Conservation (phyloP, 1,140 invertebrate species). For the Drosophila sp. region DNA sequence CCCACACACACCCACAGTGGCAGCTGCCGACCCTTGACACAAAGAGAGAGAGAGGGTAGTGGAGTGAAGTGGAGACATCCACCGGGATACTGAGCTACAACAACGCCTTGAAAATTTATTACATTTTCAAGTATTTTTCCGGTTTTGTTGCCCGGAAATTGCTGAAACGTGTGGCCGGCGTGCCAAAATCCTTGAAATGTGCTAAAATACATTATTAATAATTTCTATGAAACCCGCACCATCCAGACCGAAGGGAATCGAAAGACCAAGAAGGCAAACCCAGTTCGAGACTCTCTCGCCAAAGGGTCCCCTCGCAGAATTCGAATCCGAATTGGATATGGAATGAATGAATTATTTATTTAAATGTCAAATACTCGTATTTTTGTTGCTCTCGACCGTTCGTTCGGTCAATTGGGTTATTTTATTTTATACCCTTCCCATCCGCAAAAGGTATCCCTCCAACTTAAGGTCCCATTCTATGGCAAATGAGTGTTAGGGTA, state of each 20-base stretch:
- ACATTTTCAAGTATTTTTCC: conserved; percentile 77
- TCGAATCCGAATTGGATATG: conserved; percentile 29
- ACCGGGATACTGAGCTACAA: conserved; percentile 1
- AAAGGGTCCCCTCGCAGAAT: neutral
- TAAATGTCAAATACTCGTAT: conserved; percentile 62
- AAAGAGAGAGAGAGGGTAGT: no score
- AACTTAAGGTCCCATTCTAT: neutral
- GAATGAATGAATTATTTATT: conserved; percentile 74
- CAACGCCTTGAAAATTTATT: conserved; percentile 69
- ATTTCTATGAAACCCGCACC: conserved; percentile 54
- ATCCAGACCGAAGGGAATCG: conserved; percentile 38
- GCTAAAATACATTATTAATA: conserved; percentile 79
- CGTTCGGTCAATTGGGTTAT: conserved; percentile 43
- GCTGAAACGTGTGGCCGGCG: conserved; percentile 73
- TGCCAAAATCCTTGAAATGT: conserved; percentile 69
- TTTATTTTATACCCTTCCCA: conserved; percentile 14
- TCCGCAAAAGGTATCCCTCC: neutral
- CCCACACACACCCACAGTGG: neutral
- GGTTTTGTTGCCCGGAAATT: conserved; percentile 76
- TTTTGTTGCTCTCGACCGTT: neutral
- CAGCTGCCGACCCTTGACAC: conserved; percentile 57
- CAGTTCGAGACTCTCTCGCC: conserved; percentile 5
- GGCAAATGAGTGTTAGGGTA: neutral
- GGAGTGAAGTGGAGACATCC: conserved; percentile 10
- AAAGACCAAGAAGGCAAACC: neutral